A percentile compares a stretch with the other conserved stretches of the same genome.
phyloP scores from a whole-genome alignment of 2,888 invertebrate genomes.

The Mermis nigrescens region DNA sequence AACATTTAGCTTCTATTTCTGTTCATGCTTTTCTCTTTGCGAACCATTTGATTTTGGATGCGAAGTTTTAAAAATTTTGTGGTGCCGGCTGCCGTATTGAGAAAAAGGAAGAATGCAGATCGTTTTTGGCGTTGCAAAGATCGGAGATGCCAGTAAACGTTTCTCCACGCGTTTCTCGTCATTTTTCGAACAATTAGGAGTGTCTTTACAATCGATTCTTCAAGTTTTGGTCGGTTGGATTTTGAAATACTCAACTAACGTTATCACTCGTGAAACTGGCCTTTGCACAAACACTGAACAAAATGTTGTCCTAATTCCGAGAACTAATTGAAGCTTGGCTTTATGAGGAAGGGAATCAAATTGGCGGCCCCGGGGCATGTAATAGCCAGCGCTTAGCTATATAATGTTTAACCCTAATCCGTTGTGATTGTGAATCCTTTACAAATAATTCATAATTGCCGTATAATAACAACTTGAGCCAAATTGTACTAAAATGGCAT shows the following conservation, averaged over 20 bases:
- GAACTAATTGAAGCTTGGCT: not conserved
- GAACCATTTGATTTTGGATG: too few relatives aligned
- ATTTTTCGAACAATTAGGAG: not conserved
- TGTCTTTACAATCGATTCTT: not conserved
- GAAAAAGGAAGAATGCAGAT: not conserved
- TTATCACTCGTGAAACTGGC: too few relatives aligned
- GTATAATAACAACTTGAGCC: too few relatives aligned
- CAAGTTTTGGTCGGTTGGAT: not conserved
- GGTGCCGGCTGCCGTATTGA: not conserved
- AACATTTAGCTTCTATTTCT: too few relatives aligned
- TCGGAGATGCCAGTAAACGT: not conserved
- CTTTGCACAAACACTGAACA: too few relatives aligned
- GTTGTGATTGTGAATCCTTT: too few relatives aligned
- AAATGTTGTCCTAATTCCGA: not conserved
- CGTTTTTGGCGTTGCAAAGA: not conserved
- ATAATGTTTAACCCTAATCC: too few relatives aligned
- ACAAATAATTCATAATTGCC: too few relatives aligned
- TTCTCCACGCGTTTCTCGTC: not conserved
- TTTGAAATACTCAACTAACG: not conserved
- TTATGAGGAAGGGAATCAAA: not conserved
- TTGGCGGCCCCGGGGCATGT: not conserved
- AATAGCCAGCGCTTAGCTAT: too few relatives aligned
- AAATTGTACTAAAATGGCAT: too few relatives aligned
- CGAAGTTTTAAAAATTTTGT: too few relatives aligned
- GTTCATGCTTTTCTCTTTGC: too few relatives aligned